Percentiles rank a stretch among this genome's conserved stretches.
Evolutionary conservation across 2,113 vertebrate species (phyloP).

Genomic region (Leiothrix lutea): DNA sequence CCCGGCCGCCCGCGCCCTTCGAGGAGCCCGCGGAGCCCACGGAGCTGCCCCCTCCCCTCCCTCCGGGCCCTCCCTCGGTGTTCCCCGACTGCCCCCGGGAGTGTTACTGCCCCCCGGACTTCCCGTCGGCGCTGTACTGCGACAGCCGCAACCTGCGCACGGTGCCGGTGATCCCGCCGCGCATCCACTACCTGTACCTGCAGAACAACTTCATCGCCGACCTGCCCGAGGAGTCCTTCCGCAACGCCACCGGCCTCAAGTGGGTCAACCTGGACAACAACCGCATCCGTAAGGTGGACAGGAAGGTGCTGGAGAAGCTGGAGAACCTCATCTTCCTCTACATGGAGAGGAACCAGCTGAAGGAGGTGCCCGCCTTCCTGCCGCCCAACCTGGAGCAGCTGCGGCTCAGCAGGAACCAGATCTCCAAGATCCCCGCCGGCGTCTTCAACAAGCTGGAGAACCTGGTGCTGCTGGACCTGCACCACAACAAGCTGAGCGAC

Average conservation of each 20-base stretch:
- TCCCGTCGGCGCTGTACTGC: slow-evolving; percentile 90
- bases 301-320: slow-evolving; percentile 85
- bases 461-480: slow-evolving; percentile 90
- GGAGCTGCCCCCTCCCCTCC: slow-evolving; percentile 88
- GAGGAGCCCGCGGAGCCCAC: slow-evolving; percentile 83
- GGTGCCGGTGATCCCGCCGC: slow-evolving; percentile 85
- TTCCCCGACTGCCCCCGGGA: slow-evolving; percentile 90
- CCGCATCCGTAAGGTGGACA: slow-evolving; percentile 86
- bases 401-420: slow-evolving; percentile 87
- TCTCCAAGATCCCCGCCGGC: slow-evolving; percentile 86
- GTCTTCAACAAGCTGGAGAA: slow-evolving; percentile 88
- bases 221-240: slow-evolving; percentile 86
- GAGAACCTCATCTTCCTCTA: slow-evolving; percentile 89
- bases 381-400: slow-evolving; percentile 90
- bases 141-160: slow-evolving; percentile 93
- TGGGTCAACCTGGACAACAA: slow-evolving; percentile 98
- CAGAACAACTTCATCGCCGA: slow-evolving; percentile 96
- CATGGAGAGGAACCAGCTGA: slow-evolving; percentile 87
- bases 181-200: slow-evolving; percentile 92
- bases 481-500: slow-evolving; percentile 91
- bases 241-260: slow-evolving; percentile 84
- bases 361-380: slow-evolving; percentile 87
- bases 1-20: slow-evolving; percentile 71
- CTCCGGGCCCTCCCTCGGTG: slow-evolving; percentile 81
- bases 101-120: slow-evolving; percentile 85